A percentile compares a stretch with the other conserved stretches of the same genome.
Evolutionary conservation across 92 coral and sea anemone genomes (phyloP).

Genomic region (Epizoanthus rinbou): DNA sequence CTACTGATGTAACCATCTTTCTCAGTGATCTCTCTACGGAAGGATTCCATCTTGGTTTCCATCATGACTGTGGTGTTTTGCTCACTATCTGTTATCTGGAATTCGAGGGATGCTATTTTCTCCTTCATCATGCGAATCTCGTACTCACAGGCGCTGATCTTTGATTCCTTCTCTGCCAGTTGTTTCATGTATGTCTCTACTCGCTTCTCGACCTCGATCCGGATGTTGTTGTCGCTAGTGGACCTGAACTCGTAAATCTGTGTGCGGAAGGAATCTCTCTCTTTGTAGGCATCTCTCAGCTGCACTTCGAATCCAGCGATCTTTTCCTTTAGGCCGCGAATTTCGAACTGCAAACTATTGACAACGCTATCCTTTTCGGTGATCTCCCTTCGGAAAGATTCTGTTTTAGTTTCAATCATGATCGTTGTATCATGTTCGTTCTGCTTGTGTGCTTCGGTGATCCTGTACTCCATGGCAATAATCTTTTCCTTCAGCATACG

Average conservation of each 20-base stretch:
- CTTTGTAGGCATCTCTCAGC: not conserved
- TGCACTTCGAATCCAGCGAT: not conserved
- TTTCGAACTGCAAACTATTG: slow-evolving; percentile 11
- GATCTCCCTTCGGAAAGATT: slow-evolving; percentile 11
- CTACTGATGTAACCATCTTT: not conserved
- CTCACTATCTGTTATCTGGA: slow-evolving; percentile 29
- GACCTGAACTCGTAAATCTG: slow-evolving; percentile 41
- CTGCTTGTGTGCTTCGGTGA: slow-evolving; percentile 21
- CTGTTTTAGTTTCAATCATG: not conserved
- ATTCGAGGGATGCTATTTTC: not conserved
- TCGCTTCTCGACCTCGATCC: slow-evolving; percentile 1
- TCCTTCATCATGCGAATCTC: slow-evolving; percentile 51
- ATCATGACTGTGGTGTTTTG: slow-evolving; percentile 9
- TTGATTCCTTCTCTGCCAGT: slow-evolving; percentile 46
- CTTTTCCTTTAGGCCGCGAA: not conserved
- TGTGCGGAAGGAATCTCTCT: slow-evolving; percentile 43
- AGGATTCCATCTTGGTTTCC: slow-evolving; percentile 30
- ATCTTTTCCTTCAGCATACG: slow-evolving; percentile 22
- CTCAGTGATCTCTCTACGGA: slow-evolving; percentile 21
- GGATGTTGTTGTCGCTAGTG: slow-evolving; percentile 26
- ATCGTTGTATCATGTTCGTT: slow-evolving; percentile 5
- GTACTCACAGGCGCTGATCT: slow-evolving; percentile 46
- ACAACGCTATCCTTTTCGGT: slow-evolving; percentile 30
- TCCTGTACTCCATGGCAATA: slow-evolving; percentile 29
- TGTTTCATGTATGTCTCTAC: slow-evolving; percentile 6